Evolutionary conservation across 2,888 invertebrate genomes (phyloP), one percentile per base, ranked within the genome.

Genomic region (Abrostola triplasia): DNA sequence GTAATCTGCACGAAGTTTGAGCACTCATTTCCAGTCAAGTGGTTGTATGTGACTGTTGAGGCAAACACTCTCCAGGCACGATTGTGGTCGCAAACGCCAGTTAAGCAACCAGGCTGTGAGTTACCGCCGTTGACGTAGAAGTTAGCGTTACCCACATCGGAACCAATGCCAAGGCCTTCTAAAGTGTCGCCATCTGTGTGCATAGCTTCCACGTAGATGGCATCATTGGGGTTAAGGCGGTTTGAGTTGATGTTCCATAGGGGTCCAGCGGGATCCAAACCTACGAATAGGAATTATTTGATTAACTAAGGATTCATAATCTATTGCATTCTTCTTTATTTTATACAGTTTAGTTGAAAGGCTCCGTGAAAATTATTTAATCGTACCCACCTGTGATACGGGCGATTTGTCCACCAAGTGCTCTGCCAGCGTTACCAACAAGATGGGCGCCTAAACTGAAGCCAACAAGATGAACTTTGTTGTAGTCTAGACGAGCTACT

Each of bases 51-150:
- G 2, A 91, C 76, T 0, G 85, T 79, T 1, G 89, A 74, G 4
- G 84, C 87, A 36, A 89, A 90, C 0, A 86, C 59, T 56, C 87
- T 77, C 86, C 86, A 90, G 0, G 90, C 83, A 4, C 88, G 83
- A 53, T 84, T 83, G 67, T 90, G 90, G 59, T 85, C 84, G 68
- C 90, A 91, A 5, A 86, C 9, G 35, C 73, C 73, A n/a, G 83
- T 83, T 1, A 72, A 4, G 47, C 90, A 91, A 0, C 86, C 88
- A 5, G 90, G 89, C 62, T 91, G 90, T n/a, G 75, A 76, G 36
- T 55, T 81, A 2, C 96, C 96, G 48, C 93, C 91, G 69, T 96
- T 96, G n/a, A 95, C 95, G 89, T 93, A 96, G 84, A 95, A 96
- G 81, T 96, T 96, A 7, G 86, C 95, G 64, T 95, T 88, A 0